Evolutionary conservation across 2,113 vertebrate species (phyloP).

Genomic region (Dipodomys spectabilis): DNA sequence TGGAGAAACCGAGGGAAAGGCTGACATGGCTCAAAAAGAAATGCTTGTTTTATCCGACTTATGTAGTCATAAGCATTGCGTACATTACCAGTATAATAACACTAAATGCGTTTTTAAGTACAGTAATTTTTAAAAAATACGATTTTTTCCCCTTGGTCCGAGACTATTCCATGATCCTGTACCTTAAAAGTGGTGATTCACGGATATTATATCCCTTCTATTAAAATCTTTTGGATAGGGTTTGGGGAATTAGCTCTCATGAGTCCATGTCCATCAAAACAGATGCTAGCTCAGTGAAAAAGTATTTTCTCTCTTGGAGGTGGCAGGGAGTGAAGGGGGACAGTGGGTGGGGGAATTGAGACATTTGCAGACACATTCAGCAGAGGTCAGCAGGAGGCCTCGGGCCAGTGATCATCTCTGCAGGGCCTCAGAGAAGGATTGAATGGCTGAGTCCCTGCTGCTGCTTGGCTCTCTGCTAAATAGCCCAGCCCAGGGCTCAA

Average conservation of each 20-base stretch:
- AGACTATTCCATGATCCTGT: background rate
- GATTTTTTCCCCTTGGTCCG: background rate
- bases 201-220: background rate
- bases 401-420: background rate
- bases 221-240: background rate
- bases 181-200: background rate
- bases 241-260: background rate
- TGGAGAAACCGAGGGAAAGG: no score
- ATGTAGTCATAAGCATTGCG: no score
- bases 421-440: background rate
- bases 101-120: no score
- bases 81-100: no score
- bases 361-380: background rate
- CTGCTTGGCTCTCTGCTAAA: background rate
- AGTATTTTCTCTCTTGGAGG: background rate
- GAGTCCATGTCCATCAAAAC: background rate
- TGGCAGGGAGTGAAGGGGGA: no score
- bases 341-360: rapidly evolving
- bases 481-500: background rate
- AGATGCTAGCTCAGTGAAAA: background rate
- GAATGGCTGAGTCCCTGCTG: background rate
- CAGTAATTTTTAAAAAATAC: background rate
- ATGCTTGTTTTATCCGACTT: no score
- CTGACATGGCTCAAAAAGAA: no score
- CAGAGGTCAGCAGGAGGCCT: background rate